Percentiles rank a stretch among this genome's conserved stretches.
Evolutionary conservation across 2,888 invertebrate genomes (phyloP).

Genomic region (Lysandra coridon): DNA sequence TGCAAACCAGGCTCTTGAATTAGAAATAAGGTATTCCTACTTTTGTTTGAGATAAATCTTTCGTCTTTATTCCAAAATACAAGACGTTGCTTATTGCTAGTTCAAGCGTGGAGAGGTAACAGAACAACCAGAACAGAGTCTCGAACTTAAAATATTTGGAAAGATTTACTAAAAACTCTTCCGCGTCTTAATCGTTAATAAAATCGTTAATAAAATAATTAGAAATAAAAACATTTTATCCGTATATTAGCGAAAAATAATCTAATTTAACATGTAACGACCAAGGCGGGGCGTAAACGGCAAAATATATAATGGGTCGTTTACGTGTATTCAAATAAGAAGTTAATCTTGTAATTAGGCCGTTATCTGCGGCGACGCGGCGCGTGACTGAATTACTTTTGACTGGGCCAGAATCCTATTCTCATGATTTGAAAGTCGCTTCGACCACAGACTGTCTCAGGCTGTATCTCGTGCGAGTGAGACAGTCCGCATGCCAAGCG

Average conservation of each 20-base stretch:
- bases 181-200: no score
- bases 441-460: background rate
- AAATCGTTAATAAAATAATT: no score
- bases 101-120: no score
- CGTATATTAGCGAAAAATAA: background rate
- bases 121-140: no score
- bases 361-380: background rate
- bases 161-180: no score
- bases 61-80: no score
- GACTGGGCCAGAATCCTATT: background rate
- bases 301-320: background rate
- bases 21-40: no score
- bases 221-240: no score
- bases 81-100: no score
- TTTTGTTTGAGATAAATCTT: no score
- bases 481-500: background rate
- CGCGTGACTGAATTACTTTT: slow-evolving; percentile 1
- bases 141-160: no score
- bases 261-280: background rate
- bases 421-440: background rate
- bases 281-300: background rate
- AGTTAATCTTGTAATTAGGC: slow-evolving; percentile 9
- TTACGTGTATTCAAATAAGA: slow-evolving; percentile 7
- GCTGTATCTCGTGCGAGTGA: background rate
- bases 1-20: no score